Conservation (phyloP, 2,888 invertebrate genomes). For the Acanthosepion esculentum region DNA sequence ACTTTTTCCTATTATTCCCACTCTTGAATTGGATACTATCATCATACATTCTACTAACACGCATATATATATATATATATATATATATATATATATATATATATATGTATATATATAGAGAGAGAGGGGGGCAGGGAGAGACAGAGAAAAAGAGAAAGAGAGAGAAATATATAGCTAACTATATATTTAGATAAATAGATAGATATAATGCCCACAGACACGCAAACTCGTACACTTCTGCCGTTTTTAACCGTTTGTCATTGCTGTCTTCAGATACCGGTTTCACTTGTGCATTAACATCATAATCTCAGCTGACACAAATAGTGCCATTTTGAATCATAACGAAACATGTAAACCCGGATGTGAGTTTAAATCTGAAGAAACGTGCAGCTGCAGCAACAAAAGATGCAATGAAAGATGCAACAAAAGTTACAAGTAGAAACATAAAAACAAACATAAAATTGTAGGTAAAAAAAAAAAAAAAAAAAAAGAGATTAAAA, state of each 20-base stretch:
- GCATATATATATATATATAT: no score
- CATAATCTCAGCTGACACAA: not conserved
- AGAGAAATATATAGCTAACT: not conserved
- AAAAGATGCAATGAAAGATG: not conserved
- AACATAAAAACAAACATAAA: not conserved
- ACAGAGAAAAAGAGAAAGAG: no score
- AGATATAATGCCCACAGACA: not conserved
- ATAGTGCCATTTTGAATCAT: not conserved
- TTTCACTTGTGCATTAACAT: not conserved
- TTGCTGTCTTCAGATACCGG: not conserved
- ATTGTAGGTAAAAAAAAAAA: not conserved
- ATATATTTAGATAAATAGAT: not conserved
- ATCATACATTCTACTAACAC: no score
- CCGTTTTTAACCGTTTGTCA: not conserved
- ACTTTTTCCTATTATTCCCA: no score
- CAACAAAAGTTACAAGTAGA: not conserved
- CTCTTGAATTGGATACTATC: no score
- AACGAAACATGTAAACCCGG: not conserved
- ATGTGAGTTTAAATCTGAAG: not conserved
- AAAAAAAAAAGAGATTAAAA: not conserved
- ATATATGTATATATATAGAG: not conserved
- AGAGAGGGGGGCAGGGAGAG: no score
- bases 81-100: not conserved
- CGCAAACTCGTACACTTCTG: not conserved
- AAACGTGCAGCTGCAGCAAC: not conserved